Evolutionary conservation across 2,888 invertebrate genomes (phyloP).

Genomic region (Cephus runcator): DNA sequence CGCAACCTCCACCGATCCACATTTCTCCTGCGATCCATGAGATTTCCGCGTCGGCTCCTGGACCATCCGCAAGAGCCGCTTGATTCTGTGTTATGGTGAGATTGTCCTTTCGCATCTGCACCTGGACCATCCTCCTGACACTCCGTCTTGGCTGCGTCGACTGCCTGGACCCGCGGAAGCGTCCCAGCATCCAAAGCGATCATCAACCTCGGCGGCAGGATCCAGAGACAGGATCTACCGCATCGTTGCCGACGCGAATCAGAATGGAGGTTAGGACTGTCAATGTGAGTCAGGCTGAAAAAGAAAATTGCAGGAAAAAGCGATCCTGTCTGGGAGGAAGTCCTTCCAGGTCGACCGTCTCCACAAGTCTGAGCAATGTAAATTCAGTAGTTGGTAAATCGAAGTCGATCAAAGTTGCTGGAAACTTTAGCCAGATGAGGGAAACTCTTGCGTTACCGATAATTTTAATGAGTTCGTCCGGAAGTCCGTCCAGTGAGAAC

Average conservation of each 20-base stretch:
- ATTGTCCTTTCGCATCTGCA: slow-evolving; percentile 18
- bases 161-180: too few relatives aligned
- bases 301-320: too few relatives aligned
- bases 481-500: too few relatives aligned
- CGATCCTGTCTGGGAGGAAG: too few relatives aligned
- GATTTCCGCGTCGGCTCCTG: slow-evolving; percentile 14
- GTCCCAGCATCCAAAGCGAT: slow-evolving; percentile 13
- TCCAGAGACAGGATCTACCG: background rate
- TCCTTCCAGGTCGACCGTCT: too few relatives aligned
- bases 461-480: too few relatives aligned
- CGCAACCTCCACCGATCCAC: background rate
- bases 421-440: too few relatives aligned
- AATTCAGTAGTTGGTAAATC: too few relatives aligned
- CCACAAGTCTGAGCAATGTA: too few relatives aligned
- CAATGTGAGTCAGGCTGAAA: background rate
- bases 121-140: slow-evolving; percentile 30
- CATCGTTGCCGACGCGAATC: background rate
- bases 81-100: slow-evolving; percentile 41
- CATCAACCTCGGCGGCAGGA: slow-evolving; percentile 17
- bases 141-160: slow-evolving; percentile 15
- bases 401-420: too few relatives aligned
- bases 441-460: too few relatives aligned
- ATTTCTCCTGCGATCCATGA: slow-evolving; percentile 22
- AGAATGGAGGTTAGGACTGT: background rate
- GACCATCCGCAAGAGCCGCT: slow-evolving; percentile 13